These are phyloP conservation scores for Lepisosteus osseus DNA, from an alignment of 2,113 vertebrate genomes.

Conservation along the genomic window DNA sequence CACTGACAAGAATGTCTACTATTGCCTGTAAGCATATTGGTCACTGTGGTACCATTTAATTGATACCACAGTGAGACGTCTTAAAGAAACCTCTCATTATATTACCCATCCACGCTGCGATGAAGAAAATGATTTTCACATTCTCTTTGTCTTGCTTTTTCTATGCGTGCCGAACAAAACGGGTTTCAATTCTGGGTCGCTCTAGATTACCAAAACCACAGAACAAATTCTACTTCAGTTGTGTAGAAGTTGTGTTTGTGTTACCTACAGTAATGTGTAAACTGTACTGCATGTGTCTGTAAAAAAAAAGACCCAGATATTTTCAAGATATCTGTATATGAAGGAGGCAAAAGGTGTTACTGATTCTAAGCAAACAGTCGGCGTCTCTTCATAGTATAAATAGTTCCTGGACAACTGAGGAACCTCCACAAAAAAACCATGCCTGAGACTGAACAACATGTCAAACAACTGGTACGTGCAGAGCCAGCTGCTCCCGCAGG, in stretches of 20 bases:
- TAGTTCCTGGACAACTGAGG: not conserved
- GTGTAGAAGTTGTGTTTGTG: too few species aligned
- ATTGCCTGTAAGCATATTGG: slow-evolving; percentile 4
- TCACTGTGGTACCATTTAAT: not conserved
- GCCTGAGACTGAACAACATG: not conserved
- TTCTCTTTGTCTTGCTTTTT: not conserved
- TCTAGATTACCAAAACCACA: too few species aligned
- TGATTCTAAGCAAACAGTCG: not conserved
- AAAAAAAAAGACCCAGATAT: not conserved
- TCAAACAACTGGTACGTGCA: slow-evolving; percentile 1
- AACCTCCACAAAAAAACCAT: not conserved
- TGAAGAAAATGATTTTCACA: too few species aligned
- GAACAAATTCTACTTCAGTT: too few species aligned
- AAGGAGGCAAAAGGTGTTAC: slow-evolving; percentile 1
- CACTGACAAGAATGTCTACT: not conserved
- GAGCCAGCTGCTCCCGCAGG: not conserved
- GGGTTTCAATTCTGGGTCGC: too few species aligned
- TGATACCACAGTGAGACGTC: too few species aligned
- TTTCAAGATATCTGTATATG: slow-evolving; percentile 1
- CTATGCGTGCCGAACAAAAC: too few species aligned
- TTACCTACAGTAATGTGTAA: not conserved
- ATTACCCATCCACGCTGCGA: too few species aligned
- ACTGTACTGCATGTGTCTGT: slow-evolving; percentile 1
- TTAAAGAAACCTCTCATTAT: too few species aligned
- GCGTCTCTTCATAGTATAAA: slow-evolving; percentile 3